Evolutionary conservation across 2,113 vertebrate genomes (phyloP), one percentile per base, ranked within the genome.

Genomic region (Hippocampus abdominalis): DNA sequence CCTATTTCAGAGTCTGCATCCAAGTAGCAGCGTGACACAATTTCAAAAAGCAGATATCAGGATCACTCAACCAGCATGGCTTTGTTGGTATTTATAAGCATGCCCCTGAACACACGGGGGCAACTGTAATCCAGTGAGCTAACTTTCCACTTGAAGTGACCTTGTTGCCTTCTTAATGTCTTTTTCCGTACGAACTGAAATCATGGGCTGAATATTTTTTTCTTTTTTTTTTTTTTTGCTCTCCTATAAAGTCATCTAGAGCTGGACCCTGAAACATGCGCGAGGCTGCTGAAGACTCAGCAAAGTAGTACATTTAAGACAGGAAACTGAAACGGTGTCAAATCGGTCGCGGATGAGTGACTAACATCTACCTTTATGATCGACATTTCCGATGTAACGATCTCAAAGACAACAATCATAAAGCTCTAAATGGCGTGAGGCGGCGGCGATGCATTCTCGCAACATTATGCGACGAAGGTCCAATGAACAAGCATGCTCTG

Each of bases 91-190:
- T 72, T 64, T 46, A 13, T n/a, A n/a, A 15, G n/a, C 15, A 67
- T 66, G 57, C 68, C 69, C 54, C 74, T 66, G 60, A 60, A 84
- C 63, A 65, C 59, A 42, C 21, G 12, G 8, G 36, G 70, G 82
- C 21, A 80, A 80, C 57, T 71, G 40, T 75, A 77, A 81, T 71
- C 70, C 77, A 80, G 44, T 71, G 68, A 83, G 66, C 66, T 48
- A 70, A 36, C 70, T 69, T 61, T 76, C 51, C 62, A 73, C 54
- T 73, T 77, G 11, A 73, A 70, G 78, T 61, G 46, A 68, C 21
- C n/a, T 29, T 59, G 25, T 27, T 56, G 10, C 23, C 32, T 10
- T 25, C 54, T 63, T 63, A 2, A 3, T 5, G 8, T 44, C 5
- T 23, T 74, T 64, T 72, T 36, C 23, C 62, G 60, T 25, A 80